Evolutionary conservation across 2,797 vertebrate genomes (phyloP), one percentile per base, ranked within the genome.

Genomic region (Cheracebus regulus): DNA sequence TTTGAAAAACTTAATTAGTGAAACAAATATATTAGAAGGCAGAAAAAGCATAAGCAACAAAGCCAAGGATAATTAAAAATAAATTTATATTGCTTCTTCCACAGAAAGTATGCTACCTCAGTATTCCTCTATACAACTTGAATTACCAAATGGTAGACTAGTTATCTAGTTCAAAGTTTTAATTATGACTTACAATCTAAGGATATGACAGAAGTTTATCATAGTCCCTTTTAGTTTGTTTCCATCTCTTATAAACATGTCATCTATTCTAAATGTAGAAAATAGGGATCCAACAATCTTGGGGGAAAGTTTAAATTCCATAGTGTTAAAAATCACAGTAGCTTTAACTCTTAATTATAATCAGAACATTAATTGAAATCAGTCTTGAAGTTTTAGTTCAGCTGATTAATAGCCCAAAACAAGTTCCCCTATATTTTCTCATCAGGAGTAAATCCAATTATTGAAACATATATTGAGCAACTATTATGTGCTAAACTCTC

Each of bases 181-280:
- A 98, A 93, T 91, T n/a, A 10, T 97, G 88, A 98, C 95, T 97
- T 94, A 98, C 97, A 94, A 96, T 36, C 79, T 93, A 98, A 93
- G 24, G 97, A 94, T 94, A 82, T 97, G 91, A 97, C 89, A 97
- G 91, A 93, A 87, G 91, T 96, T 97, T 84, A 95, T 55, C n/a
- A 88, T n/a, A 96, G 67, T 19, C 15, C 86, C 4, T 1, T 89
- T 95, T 79, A 64, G 94, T 76, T 55, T 75, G 17, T 87, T 95
- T 90, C 13, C 80, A 5, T 55, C 61, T 92, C 44, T 92, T 73
- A 95, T 4, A 80, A 95, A 76, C 9, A 85, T 13, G 19, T 91
- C 9, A 73, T 44, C 4, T 7, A 88, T 75, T 50, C 64, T 57
- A 95, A 10, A 26, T 76, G 28, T 36, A 88, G 36, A 58, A 90